Percentiles rank a stretch among this genome's conserved stretches.
Conservation (phyloP, 2,797 vertebrate genomes). For the Bovichtus variegatus region DNA sequence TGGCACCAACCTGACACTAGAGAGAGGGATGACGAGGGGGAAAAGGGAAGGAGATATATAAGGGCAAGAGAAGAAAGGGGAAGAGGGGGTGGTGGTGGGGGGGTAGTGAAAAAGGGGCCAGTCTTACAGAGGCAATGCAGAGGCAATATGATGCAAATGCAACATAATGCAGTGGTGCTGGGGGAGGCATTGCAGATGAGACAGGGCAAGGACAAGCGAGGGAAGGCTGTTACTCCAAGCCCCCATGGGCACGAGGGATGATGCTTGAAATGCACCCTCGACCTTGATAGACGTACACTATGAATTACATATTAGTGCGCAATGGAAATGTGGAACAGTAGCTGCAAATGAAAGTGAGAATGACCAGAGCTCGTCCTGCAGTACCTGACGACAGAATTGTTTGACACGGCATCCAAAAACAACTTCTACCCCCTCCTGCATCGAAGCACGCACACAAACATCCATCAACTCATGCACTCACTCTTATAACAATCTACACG, state of each 20-base stretch:
- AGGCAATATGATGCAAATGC: conserved; percentile 81
- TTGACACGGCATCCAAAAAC: conserved; percentile 35
- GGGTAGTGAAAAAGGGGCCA: neutral
- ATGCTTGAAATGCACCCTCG: conserved; percentile 35
- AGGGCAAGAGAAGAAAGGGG: conserved; percentile 38
- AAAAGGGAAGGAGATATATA: neutral
- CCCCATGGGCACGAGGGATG: neutral
- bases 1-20: conserved; percentile 45
- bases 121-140: conserved; percentile 79
- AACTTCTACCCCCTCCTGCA: neutral
- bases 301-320: conserved; percentile 29
- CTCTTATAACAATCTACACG: conserved; percentile 35
- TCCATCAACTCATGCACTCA: conserved; percentile 15
- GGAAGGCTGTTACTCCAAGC: conserved; percentile 16
- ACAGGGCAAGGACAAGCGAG: conserved; percentile 60
- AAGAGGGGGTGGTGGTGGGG: too few species aligned
- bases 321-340: conserved; percentile 43
- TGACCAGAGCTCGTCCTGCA: neutral
- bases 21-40: conserved; percentile 17
- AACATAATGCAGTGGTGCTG: conserved; percentile 80
- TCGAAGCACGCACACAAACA: neutral
- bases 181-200: conserved; percentile 69
- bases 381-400: conserved; percentile 33
- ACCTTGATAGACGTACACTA: conserved; percentile 42
- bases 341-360: conserved; percentile 45